Evolutionary conservation across 2,888 invertebrate genomes (phyloP).

Genomic region (Melanchra persicariae): DNA sequence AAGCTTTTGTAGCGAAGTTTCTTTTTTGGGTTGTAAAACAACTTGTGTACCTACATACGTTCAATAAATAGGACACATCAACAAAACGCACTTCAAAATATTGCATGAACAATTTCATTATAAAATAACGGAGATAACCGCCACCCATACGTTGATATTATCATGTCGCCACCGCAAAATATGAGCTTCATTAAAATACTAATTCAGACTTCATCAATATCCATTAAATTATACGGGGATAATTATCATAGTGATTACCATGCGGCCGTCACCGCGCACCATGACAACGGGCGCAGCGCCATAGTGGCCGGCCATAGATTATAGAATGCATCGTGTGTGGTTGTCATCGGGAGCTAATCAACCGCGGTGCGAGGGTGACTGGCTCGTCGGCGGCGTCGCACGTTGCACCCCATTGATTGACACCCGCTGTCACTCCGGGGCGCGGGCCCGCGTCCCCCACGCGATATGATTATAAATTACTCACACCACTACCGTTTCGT

Average conservation of each 20-base stretch:
- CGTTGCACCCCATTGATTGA: conserved; percentile 72
- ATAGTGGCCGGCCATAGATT: conserved; percentile 52
- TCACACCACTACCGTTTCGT: conserved; percentile 46
- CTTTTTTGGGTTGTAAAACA: background rate
- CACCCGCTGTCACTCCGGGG: conserved; percentile 70
- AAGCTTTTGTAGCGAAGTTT: background rate
- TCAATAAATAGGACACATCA: background rate
- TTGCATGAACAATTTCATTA: conserved; percentile 21
- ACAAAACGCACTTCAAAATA: background rate
- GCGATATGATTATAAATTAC: conserved; percentile 70
- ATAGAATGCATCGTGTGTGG: conserved; percentile 67
- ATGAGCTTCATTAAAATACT: conserved; percentile 64
- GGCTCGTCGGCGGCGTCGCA: conserved; percentile 32
- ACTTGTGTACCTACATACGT: too few relatives aligned
- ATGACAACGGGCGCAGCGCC: conserved; percentile 38
- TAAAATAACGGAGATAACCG: conserved; percentile 20
- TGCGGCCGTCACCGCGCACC: conserved; percentile 53
- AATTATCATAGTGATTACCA: conserved; percentile 68
- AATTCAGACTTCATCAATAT: conserved; percentile 66
- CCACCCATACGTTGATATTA: conserved; percentile 41
- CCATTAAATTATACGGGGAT: conserved; percentile 64
- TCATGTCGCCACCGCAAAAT: conserved; percentile 46
- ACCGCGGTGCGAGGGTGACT: conserved; percentile 54
- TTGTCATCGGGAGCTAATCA: conserved; percentile 77
- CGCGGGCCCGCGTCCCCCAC: conserved; percentile 53